Evolutionary conservation across 92 coral and sea anemone species (phyloP).

Genomic region (Montipora capitata): DNA sequence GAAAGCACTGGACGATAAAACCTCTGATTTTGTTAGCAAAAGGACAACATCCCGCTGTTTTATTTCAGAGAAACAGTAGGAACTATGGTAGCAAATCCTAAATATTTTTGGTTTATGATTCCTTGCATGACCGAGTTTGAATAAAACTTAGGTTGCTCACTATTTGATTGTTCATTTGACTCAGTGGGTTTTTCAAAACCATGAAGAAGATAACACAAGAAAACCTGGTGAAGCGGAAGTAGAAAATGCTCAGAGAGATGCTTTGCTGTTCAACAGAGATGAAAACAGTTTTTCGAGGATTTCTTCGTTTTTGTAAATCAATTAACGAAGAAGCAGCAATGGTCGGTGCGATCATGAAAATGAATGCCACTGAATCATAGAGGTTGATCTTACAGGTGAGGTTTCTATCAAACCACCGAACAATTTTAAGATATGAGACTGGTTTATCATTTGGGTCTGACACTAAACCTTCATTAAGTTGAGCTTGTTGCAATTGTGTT

Average conservation of each 20-base stretch:
- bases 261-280: not conserved
- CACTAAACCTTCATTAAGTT: not conserved
- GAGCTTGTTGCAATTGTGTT: not conserved
- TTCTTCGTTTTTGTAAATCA: not conserved
- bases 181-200: slow-evolving; percentile 25
- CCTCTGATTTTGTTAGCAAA: not conserved
- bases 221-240: not conserved
- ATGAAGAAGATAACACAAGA: not conserved
- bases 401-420: too few relatives aligned
- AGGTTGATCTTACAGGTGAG: not conserved
- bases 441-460: too few relatives aligned
- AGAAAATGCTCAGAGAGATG: not conserved
- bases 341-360: not conserved
- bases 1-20: too few relatives aligned
- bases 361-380: not conserved
- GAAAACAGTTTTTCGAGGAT: slow-evolving; percentile 1
- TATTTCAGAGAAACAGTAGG: not conserved
- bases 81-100: not conserved
- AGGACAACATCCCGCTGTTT: slow-evolving; percentile 7
- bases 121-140: slow-evolving; percentile 24
- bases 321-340: not conserved
- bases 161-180: not conserved
- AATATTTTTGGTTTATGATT: slow-evolving; percentile 17
- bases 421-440: too few relatives aligned
- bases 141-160: not conserved